Evolutionary conservation across 2,113 vertebrate species (phyloP).

Genomic region (Megalops atlanticus): DNA sequence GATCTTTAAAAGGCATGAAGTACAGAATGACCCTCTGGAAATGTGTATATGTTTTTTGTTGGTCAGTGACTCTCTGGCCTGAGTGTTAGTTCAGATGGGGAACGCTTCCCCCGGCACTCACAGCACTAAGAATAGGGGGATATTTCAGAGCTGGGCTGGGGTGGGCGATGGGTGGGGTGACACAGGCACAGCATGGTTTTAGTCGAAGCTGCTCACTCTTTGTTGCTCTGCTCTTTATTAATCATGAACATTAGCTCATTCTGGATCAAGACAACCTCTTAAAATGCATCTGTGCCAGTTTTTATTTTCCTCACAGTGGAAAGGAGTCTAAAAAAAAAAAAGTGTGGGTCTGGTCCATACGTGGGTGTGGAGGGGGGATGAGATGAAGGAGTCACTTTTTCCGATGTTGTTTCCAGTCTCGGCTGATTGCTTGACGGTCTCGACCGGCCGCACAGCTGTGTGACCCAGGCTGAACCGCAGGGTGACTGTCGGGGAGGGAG

Average conservation of each 20-base stretch:
- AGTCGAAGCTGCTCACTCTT: background rate
- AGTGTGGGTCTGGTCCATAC: conserved; percentile 28
- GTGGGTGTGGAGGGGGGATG: conserved; percentile 34
- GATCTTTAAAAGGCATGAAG: conserved; percentile 36
- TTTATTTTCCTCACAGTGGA: conserved; percentile 15
- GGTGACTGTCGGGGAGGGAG: conserved; percentile 40
- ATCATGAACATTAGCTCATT: conserved; percentile 19
- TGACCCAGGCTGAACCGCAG: conserved; percentile 49
- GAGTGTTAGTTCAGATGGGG: conserved; percentile 26
- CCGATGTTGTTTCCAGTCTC: conserved; percentile 40
- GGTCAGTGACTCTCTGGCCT: conserved; percentile 33
- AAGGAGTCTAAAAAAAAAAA: conserved; percentile 3
- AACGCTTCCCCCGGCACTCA: conserved; percentile 18
- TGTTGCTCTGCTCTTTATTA: conserved; percentile 33
- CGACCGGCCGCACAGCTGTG: conserved; percentile 59
- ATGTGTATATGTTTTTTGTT: conserved; percentile 30
- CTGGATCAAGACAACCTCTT: background rate
- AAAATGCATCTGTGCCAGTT: conserved; percentile 1
- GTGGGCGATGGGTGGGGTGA: background rate
- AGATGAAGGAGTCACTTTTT: conserved; percentile 49
- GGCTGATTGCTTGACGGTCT: conserved; percentile 59
- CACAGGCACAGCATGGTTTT: background rate
- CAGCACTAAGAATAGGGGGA: background rate
- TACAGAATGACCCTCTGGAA: conserved; percentile 32
- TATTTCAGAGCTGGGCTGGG: background rate